Conservation (phyloP, 2,797 vertebrate genomes). For the Catamblyrhynchus diadema region DNA sequence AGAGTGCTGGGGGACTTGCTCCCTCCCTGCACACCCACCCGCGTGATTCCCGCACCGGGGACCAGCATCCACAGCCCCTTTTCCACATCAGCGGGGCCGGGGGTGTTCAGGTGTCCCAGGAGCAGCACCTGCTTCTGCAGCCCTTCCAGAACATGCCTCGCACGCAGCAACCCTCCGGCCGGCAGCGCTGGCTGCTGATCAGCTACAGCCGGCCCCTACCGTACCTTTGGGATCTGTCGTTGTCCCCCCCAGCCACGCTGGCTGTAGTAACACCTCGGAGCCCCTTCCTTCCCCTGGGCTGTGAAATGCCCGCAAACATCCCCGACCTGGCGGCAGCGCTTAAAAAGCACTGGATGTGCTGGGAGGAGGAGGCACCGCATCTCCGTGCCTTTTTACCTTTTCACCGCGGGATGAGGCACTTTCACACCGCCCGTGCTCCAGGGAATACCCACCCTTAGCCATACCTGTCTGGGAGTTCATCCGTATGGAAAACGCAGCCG, state of each 20-base stretch:
- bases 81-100: not conserved
- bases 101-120: not conserved
- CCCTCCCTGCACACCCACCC: not conserved
- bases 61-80: not conserved
- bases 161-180: not conserved
- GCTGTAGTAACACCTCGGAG: accelerated
- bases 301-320: not conserved
- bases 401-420: not conserved
- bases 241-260: not conserved
- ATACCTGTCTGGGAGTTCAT: not conserved
- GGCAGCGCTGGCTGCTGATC: not conserved
- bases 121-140: not conserved
- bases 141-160: not conserved
- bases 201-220: not conserved
- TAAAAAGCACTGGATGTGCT: not conserved
- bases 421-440: not conserved
- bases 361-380: slow-evolving; percentile 5
- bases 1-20: not conserved
- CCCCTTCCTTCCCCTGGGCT: not conserved
- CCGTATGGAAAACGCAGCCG: slow-evolving; percentile 2
- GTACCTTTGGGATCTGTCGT: not conserved
- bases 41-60: too few relatives aligned
- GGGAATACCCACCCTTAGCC: not conserved
- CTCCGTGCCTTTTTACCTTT: not conserved
- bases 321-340: not conserved